A percentile compares a stretch with the other conserved stretches of the same genome.
Evolutionary conservation across 2,113 vertebrate genomes (phyloP).

Genomic region (Myrmecophaga tridactyla): DNA sequence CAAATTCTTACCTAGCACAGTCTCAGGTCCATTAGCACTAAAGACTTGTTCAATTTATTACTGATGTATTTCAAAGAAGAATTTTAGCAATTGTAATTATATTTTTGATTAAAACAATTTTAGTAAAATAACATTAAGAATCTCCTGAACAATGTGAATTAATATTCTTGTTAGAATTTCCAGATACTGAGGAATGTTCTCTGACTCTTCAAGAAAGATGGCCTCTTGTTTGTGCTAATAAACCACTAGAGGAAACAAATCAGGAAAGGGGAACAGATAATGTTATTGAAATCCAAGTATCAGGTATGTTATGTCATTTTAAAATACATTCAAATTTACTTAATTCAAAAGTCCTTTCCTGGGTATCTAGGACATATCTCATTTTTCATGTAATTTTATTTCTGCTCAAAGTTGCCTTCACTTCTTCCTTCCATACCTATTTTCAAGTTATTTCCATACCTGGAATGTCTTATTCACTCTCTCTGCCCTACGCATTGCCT

Average conservation of each 20-base stretch:
- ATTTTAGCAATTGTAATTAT: not conserved
- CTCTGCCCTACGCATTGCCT: not conserved
- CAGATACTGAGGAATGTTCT: slow-evolving; percentile 47
- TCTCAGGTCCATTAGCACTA: not conserved
- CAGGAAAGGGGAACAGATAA: slow-evolving; percentile 51
- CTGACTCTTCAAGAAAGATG: slow-evolving; percentile 52
- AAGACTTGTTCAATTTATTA: not conserved
- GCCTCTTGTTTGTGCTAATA: slow-evolving; percentile 53
- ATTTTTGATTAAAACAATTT: slow-evolving; percentile 14
- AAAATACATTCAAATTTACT: slow-evolving; percentile 25
- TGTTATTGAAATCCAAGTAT: slow-evolving; percentile 76
- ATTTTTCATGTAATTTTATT: too few relatives aligned
- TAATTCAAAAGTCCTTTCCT: slow-evolving; percentile 12
- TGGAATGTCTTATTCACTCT: not conserved
- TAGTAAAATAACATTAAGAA: slow-evolving; percentile 43
- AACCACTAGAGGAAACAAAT: slow-evolving; percentile 33
- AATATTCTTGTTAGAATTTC: slow-evolving; percentile 67
- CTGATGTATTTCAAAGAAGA: slow-evolving; percentile 1
- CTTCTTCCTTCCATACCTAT: slow-evolving; percentile 29
- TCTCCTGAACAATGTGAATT: slow-evolving; percentile 27
- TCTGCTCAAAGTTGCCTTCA: too few relatives aligned
- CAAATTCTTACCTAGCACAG: not conserved
- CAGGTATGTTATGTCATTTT: slow-evolving; percentile 78
- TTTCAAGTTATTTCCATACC: slow-evolving; percentile 26
- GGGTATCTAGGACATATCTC: not conserved